A percentile compares a stretch with the other conserved stretches of the same genome.
phyloP scores from a whole-genome alignment of 1,140 invertebrate genomes.

The Zaprionus vittiger region DNA sequence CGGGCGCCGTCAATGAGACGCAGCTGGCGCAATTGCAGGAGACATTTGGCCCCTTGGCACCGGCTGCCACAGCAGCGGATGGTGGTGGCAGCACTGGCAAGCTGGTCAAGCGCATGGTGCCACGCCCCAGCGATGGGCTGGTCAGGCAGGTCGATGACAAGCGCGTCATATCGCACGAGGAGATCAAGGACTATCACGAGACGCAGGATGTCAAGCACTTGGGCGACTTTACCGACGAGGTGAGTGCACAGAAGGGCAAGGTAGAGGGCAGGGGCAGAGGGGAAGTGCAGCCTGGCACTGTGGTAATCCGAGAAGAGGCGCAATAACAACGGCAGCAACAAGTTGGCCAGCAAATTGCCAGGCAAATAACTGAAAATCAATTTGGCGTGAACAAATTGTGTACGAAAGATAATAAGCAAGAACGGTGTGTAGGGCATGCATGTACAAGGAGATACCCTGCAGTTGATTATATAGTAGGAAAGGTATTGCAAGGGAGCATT shows the following conservation, averaged over 20 bases:
- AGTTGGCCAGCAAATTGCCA: slow-evolving; percentile 56
- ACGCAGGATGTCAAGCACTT: slow-evolving; percentile 92
- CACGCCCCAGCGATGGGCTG: slow-evolving; percentile 87
- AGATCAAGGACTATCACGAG: slow-evolving; percentile 91
- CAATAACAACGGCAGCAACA: slow-evolving; percentile 15
- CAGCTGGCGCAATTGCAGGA: slow-evolving; percentile 72
- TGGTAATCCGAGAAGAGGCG: slow-evolving; percentile 33
- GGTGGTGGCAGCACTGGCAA: slow-evolving; percentile 42
- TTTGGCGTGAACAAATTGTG: slow-evolving; percentile 68
- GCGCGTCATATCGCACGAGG: slow-evolving; percentile 91
- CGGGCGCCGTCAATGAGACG: slow-evolving; percentile 58
- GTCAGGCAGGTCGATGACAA: slow-evolving; percentile 92
- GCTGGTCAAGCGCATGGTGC: slow-evolving; percentile 73
- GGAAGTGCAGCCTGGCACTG: neutral
- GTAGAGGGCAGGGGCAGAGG: neutral
- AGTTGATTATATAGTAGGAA: too few species aligned
- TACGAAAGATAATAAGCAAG: slow-evolving; percentile 18
- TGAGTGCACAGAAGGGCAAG: slow-evolving; percentile 84
- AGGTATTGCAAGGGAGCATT: too few species aligned
- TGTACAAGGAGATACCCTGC: slow-evolving; percentile 16
- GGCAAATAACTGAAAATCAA: slow-evolving; percentile 78
- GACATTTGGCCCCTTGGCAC: slow-evolving; percentile 43
- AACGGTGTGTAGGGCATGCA: neutral
- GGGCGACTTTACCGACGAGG: slow-evolving; percentile 93
- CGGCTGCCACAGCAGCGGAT: neutral